phyloP scores from a whole-genome alignment of 1,140 invertebrate genomes.

The Yoshiicerus persimilis region DNA sequence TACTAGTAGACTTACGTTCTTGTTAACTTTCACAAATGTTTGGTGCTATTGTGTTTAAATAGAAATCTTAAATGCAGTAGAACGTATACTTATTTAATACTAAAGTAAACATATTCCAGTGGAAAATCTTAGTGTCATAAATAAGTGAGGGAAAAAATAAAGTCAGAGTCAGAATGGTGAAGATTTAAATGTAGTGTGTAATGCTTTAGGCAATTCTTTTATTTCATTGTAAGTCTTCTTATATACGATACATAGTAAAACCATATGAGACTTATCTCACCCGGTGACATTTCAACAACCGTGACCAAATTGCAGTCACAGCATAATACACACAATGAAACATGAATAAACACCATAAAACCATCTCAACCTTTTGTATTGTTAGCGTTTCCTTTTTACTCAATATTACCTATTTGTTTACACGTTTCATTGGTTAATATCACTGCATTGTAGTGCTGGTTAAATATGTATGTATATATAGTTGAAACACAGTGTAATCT shows the following conservation, averaged over 20 bases:
- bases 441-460: not conserved
- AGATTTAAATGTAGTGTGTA: not conserved
- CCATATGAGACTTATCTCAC: not conserved
- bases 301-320: not conserved
- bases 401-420: not conserved
- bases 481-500: not conserved
- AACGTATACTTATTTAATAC: too few relatives aligned
- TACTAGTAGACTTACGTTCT: too few relatives aligned
- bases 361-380: not conserved
- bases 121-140: not conserved
- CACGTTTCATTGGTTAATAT: not conserved
- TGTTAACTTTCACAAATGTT: too few relatives aligned
- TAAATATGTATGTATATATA: not conserved
- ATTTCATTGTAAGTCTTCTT: conserved; percentile 5
- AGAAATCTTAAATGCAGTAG: too few relatives aligned
- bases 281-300: conserved; percentile 27
- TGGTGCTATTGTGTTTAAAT: too few relatives aligned
- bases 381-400: not conserved
- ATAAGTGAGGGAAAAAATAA: too few relatives aligned
- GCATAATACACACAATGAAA: not conserved
- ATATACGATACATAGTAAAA: not conserved
- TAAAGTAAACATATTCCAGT: too few relatives aligned
- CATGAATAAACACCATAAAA: not conserved
- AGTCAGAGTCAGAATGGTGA: not conserved
- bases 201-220: not conserved